Conservation (phyloP, 2,888 invertebrate genomes). For the Hecatera dysodea region DNA sequence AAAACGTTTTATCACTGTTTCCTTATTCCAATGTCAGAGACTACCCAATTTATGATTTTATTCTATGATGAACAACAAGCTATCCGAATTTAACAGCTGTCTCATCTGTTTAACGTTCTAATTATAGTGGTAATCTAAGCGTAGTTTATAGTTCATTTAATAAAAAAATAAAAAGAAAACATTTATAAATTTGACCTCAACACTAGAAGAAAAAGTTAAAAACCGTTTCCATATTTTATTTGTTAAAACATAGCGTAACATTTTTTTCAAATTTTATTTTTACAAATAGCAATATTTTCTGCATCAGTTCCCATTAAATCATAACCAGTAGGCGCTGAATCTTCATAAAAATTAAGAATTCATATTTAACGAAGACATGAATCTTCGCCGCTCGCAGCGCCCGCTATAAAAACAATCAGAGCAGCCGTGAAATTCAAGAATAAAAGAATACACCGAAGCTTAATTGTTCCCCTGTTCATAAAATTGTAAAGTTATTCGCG, state of each 20-base stretch:
- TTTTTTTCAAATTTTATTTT: constrained; percentile 3
- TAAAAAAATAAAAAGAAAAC: not conserved
- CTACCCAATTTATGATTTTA: not conserved
- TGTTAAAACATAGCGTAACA: not conserved
- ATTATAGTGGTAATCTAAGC: not conserved
- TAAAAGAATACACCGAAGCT: constrained; percentile 87
- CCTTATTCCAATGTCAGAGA: not conserved
- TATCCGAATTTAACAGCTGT: not conserved
- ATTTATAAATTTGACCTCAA: not conserved
- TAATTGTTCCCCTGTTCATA: constrained; percentile 91
- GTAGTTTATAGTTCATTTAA: not conserved
- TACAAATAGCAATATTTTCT: constrained; percentile 65
- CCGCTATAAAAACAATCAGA: constrained; percentile 87
- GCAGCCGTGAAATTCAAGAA: constrained; percentile 85
- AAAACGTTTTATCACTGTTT: not conserved
- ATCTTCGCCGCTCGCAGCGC: constrained; percentile 79
- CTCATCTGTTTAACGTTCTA: not conserved
- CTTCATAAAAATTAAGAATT: constrained; percentile 89
- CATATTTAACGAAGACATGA: constrained; percentile 88
- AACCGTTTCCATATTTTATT: not conserved
- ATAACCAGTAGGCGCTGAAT: constrained; percentile 82
- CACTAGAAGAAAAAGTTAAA: not conserved
- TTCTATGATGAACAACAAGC: not conserved
- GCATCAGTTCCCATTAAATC: constrained; percentile 75
- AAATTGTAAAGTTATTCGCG: constrained; percentile 90